Conservation (phyloP, 2,113 vertebrate genomes). For the Mola mola region DNA sequence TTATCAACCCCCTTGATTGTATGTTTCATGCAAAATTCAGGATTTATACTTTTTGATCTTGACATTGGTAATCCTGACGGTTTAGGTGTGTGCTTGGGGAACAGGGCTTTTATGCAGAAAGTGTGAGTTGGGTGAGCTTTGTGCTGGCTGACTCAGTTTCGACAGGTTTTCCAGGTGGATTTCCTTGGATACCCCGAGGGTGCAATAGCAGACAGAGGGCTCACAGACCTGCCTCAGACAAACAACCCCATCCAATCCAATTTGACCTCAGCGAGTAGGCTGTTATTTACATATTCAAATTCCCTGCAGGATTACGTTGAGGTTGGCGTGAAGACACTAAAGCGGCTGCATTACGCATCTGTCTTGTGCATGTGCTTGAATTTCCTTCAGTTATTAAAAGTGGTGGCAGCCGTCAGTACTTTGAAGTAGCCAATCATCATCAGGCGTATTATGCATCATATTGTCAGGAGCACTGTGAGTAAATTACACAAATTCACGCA, state of each 20-base stretch:
- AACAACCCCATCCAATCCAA: slow-evolving; percentile 26
- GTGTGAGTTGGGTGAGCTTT: slow-evolving; percentile 14
- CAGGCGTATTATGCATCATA: no score
- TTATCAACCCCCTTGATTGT: no score
- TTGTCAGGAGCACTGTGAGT: no score
- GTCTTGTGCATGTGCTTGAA: slow-evolving; percentile 27
- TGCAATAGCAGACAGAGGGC: slow-evolving; percentile 37
- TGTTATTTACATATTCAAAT: slow-evolving; percentile 56
- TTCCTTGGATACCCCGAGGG: slow-evolving; percentile 1
- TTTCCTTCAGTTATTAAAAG: slow-evolving; percentile 23
- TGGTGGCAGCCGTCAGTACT: no score
- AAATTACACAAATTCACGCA: no score
- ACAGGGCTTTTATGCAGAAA: slow-evolving; percentile 6
- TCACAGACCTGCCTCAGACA: slow-evolving; percentile 20
- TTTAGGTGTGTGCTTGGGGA: slow-evolving; percentile 14
- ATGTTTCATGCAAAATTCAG: neutral
- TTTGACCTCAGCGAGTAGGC: neutral
- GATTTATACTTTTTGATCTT: slow-evolving; percentile 28
- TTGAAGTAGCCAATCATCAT: slow-evolving; percentile 22
- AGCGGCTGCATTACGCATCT: slow-evolving; percentile 24
- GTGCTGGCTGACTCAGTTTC: neutral
- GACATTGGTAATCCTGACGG: slow-evolving; percentile 24
- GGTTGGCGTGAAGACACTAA: slow-evolving; percentile 9
- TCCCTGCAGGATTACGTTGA: slow-evolving; percentile 20
- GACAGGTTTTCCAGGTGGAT: slow-evolving; percentile 20